phyloP scores from a whole-genome alignment of 2,797 vertebrate species.

The Hydrolagus colliei region DNA sequence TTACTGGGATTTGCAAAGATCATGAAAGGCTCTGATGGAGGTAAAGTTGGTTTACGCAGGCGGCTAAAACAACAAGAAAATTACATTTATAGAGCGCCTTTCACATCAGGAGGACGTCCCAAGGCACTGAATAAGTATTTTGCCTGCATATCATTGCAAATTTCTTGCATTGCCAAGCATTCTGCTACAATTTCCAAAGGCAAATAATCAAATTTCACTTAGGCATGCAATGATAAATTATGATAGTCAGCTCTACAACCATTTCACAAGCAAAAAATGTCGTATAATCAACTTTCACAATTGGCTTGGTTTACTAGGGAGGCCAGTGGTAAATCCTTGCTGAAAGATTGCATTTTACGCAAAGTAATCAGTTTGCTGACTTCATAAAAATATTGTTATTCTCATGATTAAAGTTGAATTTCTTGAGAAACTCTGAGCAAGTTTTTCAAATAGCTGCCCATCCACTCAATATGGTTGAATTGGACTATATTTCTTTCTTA shows the following conservation, averaged over 20 bases:
- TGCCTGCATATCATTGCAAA: neutral
- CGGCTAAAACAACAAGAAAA: neutral
- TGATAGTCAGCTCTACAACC: neutral
- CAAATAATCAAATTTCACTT: slow-evolving; percentile 1
- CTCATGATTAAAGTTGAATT: neutral
- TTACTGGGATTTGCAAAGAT: slow-evolving; percentile 21
- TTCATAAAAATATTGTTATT: neutral
- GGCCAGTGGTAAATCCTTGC: neutral
- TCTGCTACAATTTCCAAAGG: neutral
- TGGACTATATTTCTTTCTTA: neutral
- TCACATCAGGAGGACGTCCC: too few relatives aligned
- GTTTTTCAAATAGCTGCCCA: neutral
- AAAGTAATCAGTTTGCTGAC: neutral
- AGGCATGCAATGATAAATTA: slow-evolving; percentile 7
- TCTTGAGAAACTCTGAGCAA: neutral
- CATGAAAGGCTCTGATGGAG: slow-evolving; percentile 9
- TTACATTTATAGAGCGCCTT: too few relatives aligned
- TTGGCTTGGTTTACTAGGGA: neutral
- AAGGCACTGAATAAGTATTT: neutral
- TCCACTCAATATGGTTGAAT: neutral
- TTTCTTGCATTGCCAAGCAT: neutral
- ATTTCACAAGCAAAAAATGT: slow-evolving; percentile 3
- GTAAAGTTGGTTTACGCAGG: slow-evolving; percentile 6
- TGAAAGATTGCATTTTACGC: neutral
- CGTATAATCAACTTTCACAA: neutral